phyloP scores from a whole-genome alignment of 2,113 vertebrate species.

The Sapayoa aenigma region DNA sequence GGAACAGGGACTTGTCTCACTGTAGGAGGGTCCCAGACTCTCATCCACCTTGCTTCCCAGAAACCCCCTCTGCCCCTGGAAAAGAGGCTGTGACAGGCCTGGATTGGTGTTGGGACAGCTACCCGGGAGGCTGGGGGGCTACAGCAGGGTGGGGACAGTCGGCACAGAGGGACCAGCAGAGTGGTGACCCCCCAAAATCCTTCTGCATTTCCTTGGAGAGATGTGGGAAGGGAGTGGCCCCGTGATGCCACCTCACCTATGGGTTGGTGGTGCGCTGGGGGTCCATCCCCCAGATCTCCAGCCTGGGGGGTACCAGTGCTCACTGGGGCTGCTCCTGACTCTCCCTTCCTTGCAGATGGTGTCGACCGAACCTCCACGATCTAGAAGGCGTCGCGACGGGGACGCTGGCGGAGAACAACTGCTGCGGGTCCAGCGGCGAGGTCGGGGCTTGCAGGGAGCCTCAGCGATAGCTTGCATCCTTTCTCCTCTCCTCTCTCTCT shows the following conservation, averaged over 20 bases:
- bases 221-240: not conserved
- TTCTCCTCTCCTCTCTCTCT: constrained; percentile 35
- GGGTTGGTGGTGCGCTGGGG: not conserved
- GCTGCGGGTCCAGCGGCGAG: constrained; percentile 78
- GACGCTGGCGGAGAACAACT: constrained; percentile 75
- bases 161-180: not conserved
- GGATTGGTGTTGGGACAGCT: accelerated
- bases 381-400: constrained; percentile 73
- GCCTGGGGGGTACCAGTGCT: not conserved
- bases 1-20: accelerated
- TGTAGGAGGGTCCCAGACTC: not conserved
- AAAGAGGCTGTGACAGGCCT: accelerated
- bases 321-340: not conserved
- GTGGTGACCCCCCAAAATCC: not conserved
- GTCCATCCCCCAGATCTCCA: not conserved
- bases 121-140: not conserved
- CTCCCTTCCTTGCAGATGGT: constrained; percentile 77
- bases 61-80: not conserved
- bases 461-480: constrained; percentile 71
- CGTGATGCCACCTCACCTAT: accelerated
- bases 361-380: constrained; percentile 96
- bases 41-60: not conserved
- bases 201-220: not conserved
- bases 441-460: constrained; percentile 65
- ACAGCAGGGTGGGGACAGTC: not conserved